Evolutionary conservation across 2,797 vertebrate species (phyloP), one percentile per base, ranked within the genome.

Genomic region (Enteromius thamalakanensis): DNA sequence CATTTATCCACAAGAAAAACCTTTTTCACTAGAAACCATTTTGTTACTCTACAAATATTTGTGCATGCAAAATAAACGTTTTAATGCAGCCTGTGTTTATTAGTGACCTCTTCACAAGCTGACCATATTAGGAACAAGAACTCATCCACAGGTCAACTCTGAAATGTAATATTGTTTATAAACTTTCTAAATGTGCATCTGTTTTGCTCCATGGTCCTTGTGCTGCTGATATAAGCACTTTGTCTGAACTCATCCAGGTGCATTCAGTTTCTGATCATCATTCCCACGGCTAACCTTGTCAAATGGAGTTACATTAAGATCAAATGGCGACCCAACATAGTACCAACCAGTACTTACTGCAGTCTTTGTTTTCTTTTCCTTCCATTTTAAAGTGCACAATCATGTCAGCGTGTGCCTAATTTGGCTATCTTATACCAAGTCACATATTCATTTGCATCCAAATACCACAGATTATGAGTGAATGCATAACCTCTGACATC

Each of bases 221-320:
- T 8, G 32, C 45, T 47, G 77, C 83, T 80, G 51, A 88, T 32
- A 62, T 75, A 76, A 76, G 62, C 86, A 84, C 51, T 84, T 74
- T 82, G 45, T 37, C 60, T 51, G n/a, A 53, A 76, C 60, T 4
- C 45, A 71, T 45, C 58, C 67, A 79, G 42, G 60, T 72, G 76
- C 80, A 62, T 49, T 68, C 80, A 76, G 85, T 86, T 86, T 82
- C 60, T 78, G 78, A 47, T 78, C 64, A 34, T 85, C 85, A 79
- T 29, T 79, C 76, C 32, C 32, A 34, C 3, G 32, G 32, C 32
- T 34, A 5, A 11, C 55, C 65, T 10, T 68, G 9, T 40, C 65
- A 37, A 11, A 9, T 21, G 64, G 8, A 37, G 4, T 37, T 69
- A 3, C 2, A 45, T 45, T 45, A 69, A 37, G 17, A 37, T 67